Evolutionary conservation across 2,888 invertebrate species (phyloP).

Genomic region (Morinoia aosen): DNA sequence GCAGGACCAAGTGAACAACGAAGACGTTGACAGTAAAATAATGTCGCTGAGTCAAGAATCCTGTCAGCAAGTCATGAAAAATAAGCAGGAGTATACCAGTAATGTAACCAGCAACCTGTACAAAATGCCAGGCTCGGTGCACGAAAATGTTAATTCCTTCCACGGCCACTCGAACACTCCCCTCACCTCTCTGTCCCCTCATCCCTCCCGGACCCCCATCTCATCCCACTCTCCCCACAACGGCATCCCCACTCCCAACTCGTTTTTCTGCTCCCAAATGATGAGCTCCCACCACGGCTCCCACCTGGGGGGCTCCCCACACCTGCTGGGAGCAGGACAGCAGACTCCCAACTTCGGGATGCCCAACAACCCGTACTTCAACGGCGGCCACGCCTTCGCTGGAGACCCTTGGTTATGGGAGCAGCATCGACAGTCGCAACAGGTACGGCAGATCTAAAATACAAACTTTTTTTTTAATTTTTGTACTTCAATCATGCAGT

Average conservation of each 20-base stretch:
- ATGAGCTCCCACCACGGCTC: conserved; percentile 25
- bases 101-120: background rate
- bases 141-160: background rate
- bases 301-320: background rate
- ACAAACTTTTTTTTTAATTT: background rate
- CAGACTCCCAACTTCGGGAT: conserved; percentile 1
- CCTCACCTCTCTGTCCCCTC: background rate
- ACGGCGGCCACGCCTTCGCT: conserved; percentile 26
- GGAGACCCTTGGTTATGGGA: conserved; percentile 28
- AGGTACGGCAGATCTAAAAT: background rate
- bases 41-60: background rate
- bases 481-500: too few relatives aligned
- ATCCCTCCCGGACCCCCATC: background rate
- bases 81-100: background rate
- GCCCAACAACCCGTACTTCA: conserved; percentile 37
- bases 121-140: background rate
- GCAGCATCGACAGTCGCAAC: conserved; percentile 36
- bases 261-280: conserved; percentile 44
- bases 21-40: background rate
- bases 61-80: background rate
- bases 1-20: background rate
- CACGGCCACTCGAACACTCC: background rate
- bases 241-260: conserved; percentile 39
- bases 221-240: conserved; percentile 25
- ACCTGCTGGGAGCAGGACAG: background rate